Percentiles rank a stretch among this genome's conserved stretches.
Evolutionary conservation across 2,888 invertebrate species (phyloP).

Genomic region (Branchipolynoe longqiensis): DNA sequence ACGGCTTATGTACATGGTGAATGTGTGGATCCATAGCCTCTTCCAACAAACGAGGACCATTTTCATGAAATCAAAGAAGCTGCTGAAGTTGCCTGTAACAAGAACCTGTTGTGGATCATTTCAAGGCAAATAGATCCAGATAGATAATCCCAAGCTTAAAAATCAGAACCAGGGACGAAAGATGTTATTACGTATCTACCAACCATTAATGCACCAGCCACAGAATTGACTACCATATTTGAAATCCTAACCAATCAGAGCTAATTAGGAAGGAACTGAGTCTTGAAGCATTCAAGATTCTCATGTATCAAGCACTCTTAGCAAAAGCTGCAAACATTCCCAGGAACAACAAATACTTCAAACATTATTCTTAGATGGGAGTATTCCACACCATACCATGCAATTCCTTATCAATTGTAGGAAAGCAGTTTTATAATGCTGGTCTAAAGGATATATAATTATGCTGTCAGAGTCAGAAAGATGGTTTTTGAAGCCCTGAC

Average conservation of each 20-base stretch:
- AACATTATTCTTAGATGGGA: no score
- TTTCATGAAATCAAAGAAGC: not conserved
- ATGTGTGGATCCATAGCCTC: conserved; percentile 59
- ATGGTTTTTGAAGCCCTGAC: conserved; percentile 66
- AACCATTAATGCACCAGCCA: conserved; percentile 66
- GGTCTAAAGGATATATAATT: conserved; percentile 65
- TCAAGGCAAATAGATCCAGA: conserved; percentile 55
- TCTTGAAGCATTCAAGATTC: conserved; percentile 62
- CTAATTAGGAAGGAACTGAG: conserved; percentile 58
- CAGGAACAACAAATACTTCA: conserved; percentile 61
- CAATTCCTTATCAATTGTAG: conserved; percentile 61
- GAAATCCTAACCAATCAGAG: conserved; percentile 64
- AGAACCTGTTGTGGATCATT: conserved; percentile 61
- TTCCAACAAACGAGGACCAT: not conserved
- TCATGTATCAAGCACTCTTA: conserved; percentile 67
- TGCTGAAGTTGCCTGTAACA: conserved; percentile 44
- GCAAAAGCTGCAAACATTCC: conserved; percentile 65
- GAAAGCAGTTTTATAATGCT: conserved; percentile 66
- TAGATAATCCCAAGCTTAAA: conserved; percentile 61
- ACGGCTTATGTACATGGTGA: conserved; percentile 61
- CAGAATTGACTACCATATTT: conserved; percentile 65
- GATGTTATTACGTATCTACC: conserved; percentile 65
- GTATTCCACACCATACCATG: conserved; percentile 65
- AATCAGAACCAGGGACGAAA: no score
- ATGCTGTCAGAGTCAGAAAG: conserved; percentile 62